A percentile compares a stretch with the other conserved stretches of the same genome.
Conservation (phyloP, 2,113 vertebrate genomes). For the Mesembrinibis cayennensis region DNA sequence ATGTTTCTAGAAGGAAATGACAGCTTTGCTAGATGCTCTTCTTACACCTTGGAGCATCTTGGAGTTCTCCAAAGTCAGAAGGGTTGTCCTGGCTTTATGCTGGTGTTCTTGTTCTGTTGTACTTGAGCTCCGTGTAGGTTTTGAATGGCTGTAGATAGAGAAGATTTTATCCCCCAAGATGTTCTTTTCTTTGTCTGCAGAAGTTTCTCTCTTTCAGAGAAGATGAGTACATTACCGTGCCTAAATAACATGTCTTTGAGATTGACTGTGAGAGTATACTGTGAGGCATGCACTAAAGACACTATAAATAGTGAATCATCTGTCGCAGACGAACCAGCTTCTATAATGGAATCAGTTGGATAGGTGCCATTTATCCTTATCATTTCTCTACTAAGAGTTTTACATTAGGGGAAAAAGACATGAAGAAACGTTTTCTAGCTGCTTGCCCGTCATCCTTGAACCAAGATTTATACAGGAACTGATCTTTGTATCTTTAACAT, state of each 20-base stretch:
- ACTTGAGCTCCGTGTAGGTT: not conserved
- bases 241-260: slow-evolving; percentile 34
- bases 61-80: not conserved
- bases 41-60: not conserved
- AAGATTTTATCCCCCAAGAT: not conserved
- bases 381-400: slow-evolving; percentile 48
- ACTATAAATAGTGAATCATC: slow-evolving; percentile 62
- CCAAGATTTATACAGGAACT: slow-evolving; percentile 41
- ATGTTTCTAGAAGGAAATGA: not conserved
- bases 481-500: slow-evolving; percentile 48
- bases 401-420: slow-evolving; percentile 21
- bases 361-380: slow-evolving; percentile 64
- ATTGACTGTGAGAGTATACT: slow-evolving; percentile 46
- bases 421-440: slow-evolving; percentile 16
- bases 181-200: not conserved
- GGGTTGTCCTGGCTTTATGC: not conserved
- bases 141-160: not conserved
- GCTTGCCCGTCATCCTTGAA: slow-evolving; percentile 26
- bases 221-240: slow-evolving; percentile 20
- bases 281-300: slow-evolving; percentile 33
- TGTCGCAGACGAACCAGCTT: slow-evolving; percentile 34
- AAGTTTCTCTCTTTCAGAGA: not conserved
- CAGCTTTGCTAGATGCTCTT: not conserved
- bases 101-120: not conserved
- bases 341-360: slow-evolving; percentile 49